phyloP scores from a whole-genome alignment of 1,140 invertebrate genomes.

The Trichonephila clavipes region DNA sequence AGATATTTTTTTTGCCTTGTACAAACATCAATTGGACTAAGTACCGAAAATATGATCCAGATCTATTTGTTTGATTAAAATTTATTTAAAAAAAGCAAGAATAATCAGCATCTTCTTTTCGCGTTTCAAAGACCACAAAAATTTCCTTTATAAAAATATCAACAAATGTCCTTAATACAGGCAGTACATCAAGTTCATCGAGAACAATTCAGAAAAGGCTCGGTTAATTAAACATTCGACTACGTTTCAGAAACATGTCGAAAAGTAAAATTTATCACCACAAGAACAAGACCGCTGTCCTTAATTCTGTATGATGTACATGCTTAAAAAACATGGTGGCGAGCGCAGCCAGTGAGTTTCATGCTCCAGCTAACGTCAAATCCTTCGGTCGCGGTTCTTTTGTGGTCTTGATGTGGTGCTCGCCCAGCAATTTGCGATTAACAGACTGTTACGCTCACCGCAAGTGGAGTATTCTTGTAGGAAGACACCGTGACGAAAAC shows the following conservation, averaged over 20 bases:
- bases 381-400: conserved; percentile 10
- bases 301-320: no score
- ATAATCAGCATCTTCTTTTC: no score
- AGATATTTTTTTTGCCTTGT: no score
- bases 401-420: neutral
- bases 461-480: neutral
- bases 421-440: conserved; percentile 42
- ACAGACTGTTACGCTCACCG: conserved; percentile 45
- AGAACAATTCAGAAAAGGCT: neutral
- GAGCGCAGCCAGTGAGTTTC: neutral
- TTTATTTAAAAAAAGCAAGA: no score
- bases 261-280: no score
- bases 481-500: neutral
- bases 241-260: neutral
- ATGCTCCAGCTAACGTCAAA: neutral
- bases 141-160: no score
- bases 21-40: no score
- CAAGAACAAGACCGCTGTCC: neutral
- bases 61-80: no score
- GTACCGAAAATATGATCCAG: no score
- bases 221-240: neutral
- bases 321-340: neutral
- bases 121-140: no score
- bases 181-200: no score
- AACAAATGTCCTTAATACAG: no score